Conservation (phyloP, 1,140 invertebrate genomes). For the Euschistus heros region DNA sequence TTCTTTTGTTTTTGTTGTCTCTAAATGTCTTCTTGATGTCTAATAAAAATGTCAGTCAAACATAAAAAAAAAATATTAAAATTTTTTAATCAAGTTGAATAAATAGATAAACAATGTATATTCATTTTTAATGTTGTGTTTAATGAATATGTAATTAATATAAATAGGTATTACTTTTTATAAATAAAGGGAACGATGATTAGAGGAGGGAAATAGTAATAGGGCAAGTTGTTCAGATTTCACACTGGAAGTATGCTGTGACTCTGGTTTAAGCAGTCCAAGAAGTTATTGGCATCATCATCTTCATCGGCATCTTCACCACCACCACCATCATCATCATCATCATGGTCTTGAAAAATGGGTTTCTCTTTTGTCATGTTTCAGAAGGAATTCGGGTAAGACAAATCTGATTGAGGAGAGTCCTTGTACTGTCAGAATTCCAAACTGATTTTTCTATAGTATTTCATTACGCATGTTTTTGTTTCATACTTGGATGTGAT, state of each 20-base stretch:
- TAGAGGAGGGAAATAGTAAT: too few relatives aligned
- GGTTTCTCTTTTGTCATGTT: constrained; percentile 4
- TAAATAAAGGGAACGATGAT: too few relatives aligned
- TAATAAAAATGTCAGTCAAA: too few relatives aligned
- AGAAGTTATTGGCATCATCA: neutral
- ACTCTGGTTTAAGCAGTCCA: constrained; percentile 3
- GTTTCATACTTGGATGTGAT: neutral
- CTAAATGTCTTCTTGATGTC: too few relatives aligned
- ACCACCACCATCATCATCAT: constrained; percentile 5
- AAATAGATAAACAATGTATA: too few relatives aligned
- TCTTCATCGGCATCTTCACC: neutral
- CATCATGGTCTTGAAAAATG: constrained; percentile 6
- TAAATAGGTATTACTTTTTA: too few relatives aligned
- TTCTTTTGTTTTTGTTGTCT: too few relatives aligned
- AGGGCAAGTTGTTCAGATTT: constrained; percentile 3
- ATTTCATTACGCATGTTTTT: constrained; percentile 4
- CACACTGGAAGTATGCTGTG: constrained; percentile 4
- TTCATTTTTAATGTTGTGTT: too few relatives aligned
- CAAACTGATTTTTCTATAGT: neutral
- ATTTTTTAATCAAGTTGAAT: too few relatives aligned
- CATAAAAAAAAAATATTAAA: too few relatives aligned
- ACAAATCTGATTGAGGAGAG: neutral
- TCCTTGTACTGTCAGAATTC: neutral
- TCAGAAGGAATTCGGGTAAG: constrained; percentile 6
- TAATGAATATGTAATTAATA: too few relatives aligned